Evolutionary conservation across 1,140 invertebrate species (phyloP).

Genomic region (Venustaconcha ellipsiformis): DNA sequence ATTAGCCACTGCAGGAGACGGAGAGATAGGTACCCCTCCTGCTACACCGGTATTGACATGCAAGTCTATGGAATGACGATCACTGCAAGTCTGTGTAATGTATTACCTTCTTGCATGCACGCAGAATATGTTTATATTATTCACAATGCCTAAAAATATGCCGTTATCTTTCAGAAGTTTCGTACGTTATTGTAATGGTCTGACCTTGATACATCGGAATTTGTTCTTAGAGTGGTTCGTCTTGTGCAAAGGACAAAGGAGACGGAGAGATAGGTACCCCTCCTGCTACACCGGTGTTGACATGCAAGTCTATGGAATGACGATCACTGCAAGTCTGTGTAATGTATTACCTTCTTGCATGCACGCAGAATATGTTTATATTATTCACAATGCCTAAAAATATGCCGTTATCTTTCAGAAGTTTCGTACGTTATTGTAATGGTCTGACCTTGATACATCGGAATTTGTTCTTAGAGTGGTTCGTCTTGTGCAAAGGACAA

Average conservation of each 20-base stretch:
- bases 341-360: conserved; percentile 15
- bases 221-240: conserved; percentile 20
- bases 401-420: conserved; percentile 25
- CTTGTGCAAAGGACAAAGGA: no score
- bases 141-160: conserved; percentile 26
- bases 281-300: background rate
- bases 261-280: background rate
- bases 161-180: conserved; percentile 28
- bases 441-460: conserved; percentile 25
- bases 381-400: conserved; percentile 26
- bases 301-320: conserved; percentile 14
- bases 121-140: conserved; percentile 11
- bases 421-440: conserved; percentile 16
- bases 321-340: conserved; percentile 5
- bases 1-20: background rate
- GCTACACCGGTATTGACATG: background rate
- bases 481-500: conserved; percentile 26
- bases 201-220: conserved; percentile 30
- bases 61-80: conserved; percentile 4
- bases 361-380: conserved; percentile 13
- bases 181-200: conserved; percentile 18
- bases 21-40: background rate
- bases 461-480: conserved; percentile 25
- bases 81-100: conserved; percentile 11
- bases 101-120: conserved; percentile 13